Evolutionary conservation across 2,888 invertebrate species (phyloP).

Genomic region (Hirtodrosophila histrioides): DNA sequence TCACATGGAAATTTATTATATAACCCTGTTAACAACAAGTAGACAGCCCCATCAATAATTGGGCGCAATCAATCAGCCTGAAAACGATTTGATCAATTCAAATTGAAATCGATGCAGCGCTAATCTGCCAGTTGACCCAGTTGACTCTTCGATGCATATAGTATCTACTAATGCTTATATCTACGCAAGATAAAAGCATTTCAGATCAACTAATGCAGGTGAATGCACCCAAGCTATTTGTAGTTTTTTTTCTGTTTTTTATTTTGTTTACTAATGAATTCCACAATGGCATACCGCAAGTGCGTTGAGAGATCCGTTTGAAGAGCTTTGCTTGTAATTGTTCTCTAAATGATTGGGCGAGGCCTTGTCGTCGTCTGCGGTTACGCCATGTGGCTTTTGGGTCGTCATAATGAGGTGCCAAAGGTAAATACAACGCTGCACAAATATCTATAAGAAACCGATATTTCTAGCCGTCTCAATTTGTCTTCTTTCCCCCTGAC

Average conservation of each 20-base stretch:
- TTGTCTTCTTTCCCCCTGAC: constrained; percentile 13
- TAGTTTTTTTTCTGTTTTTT: constrained; percentile 29
- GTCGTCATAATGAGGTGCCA: constrained; percentile 78
- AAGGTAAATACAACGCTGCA: constrained; percentile 69
- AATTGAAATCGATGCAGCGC: constrained; percentile 63
- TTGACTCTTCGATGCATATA: constrained; percentile 48
- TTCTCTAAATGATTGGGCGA: constrained; percentile 72
- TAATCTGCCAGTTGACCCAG: constrained; percentile 76
- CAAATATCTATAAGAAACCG: constrained; percentile 30
- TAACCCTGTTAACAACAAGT: constrained; percentile 57
- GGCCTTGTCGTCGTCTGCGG: constrained; percentile 54
- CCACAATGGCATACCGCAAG: constrained; percentile 65
- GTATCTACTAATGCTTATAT: constrained; percentile 16
- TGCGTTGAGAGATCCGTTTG: constrained; percentile 68
- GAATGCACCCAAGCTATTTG: constrained; percentile 64
- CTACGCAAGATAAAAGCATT: constrained; percentile 24
- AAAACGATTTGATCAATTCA: constrained; percentile 53
- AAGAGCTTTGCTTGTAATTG: constrained; percentile 68
- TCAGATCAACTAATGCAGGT: constrained; percentile 51
- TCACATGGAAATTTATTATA: constrained; percentile 75
- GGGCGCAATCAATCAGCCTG: constrained; percentile 71
- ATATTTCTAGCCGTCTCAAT: constrained; percentile 28
- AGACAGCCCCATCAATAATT: constrained; percentile 57
- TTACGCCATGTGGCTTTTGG: constrained; percentile 67
- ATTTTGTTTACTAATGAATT: constrained; percentile 79